Conservation (phyloP, 2,113 vertebrate species). For the Octodon degus region DNA sequence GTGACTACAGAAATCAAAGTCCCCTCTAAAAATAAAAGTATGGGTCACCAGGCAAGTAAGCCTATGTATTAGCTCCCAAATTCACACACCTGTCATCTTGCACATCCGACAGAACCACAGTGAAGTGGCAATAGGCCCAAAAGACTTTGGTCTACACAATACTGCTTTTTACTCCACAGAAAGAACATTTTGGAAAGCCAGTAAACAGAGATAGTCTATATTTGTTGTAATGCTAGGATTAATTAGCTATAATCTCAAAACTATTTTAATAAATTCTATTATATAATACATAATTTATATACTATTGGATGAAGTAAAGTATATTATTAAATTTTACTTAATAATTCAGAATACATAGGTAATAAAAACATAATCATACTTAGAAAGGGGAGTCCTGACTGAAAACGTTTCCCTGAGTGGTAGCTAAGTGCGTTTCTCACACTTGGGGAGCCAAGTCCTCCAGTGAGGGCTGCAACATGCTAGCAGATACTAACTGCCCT, state of each 20-base stretch:
- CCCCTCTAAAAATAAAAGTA: too few relatives aligned
- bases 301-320: slow-evolving; percentile 55
- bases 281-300: slow-evolving; percentile 47
- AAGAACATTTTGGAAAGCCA: neutral
- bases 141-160: neutral
- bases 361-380: slow-evolving; percentile 35
- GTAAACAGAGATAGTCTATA: neutral
- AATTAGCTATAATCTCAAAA: slow-evolving; percentile 1
- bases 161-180: neutral
- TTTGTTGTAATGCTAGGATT: slow-evolving; percentile 23
- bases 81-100: too few relatives aligned
- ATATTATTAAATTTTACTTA: slow-evolving; percentile 74
- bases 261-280: slow-evolving; percentile 40
- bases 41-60: too few relatives aligned
- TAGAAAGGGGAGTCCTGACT: neutral
- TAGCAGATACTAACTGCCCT: neutral
- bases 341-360: slow-evolving; percentile 36
- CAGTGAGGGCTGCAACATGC: neutral
- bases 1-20: too few relatives aligned
- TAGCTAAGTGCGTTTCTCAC: too few relatives aligned
- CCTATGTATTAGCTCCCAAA: too few relatives aligned
- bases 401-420: neutral
- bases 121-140: neutral
- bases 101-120: too few relatives aligned
- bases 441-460: neutral